A percentile compares a stretch with the other conserved stretches of the same genome.
These are phyloP conservation scores for Listronotus bonariensis DNA, from an alignment of 1,140 invertebrate genomes.

Conservation along the genomic window DNA sequence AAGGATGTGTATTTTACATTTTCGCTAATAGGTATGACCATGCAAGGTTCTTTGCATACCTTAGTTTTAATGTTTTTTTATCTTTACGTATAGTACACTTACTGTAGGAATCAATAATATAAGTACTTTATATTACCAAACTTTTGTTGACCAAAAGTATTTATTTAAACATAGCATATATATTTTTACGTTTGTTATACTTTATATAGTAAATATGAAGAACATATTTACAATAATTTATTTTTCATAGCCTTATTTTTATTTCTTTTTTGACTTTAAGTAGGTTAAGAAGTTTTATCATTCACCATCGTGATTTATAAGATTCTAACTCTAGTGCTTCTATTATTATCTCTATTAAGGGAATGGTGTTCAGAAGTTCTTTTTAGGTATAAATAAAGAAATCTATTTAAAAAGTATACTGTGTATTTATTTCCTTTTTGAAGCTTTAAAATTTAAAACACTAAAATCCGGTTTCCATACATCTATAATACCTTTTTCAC, in stretches of 20 bases:
- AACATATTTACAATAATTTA: conserved; percentile 11
- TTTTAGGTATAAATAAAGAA: conserved; percentile 8
- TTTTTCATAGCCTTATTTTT: too few species aligned
- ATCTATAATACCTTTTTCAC: conserved; percentile 67
- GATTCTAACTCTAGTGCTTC: background rate
- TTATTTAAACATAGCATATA: conserved; percentile 22
- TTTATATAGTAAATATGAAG: conserved; percentile 12
- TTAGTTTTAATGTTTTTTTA: background rate
- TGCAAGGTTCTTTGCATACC: background rate
- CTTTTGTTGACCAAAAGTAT: conserved; percentile 19
- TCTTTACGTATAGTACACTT: too few species aligned
- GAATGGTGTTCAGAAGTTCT: conserved; percentile 4
- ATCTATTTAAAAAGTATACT: conserved; percentile 2
- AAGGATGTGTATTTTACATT: background rate
- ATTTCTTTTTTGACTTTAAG: too few species aligned
- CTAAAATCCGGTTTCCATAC: conserved; percentile 59
- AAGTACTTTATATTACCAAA: background rate
- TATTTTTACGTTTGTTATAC: conserved; percentile 23
- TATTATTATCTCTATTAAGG: conserved; percentile 9
- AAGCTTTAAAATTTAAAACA: conserved; percentile 3
- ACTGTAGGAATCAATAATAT: background rate
- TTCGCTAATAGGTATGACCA: too few species aligned
- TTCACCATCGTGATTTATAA: too few species aligned
- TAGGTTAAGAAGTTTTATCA: too few species aligned
- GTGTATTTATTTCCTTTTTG: conserved; percentile 1